Base-by-base conservation (phyloP, 2,888 invertebrate genomes). In the Cosmia pyralina region DNA sequence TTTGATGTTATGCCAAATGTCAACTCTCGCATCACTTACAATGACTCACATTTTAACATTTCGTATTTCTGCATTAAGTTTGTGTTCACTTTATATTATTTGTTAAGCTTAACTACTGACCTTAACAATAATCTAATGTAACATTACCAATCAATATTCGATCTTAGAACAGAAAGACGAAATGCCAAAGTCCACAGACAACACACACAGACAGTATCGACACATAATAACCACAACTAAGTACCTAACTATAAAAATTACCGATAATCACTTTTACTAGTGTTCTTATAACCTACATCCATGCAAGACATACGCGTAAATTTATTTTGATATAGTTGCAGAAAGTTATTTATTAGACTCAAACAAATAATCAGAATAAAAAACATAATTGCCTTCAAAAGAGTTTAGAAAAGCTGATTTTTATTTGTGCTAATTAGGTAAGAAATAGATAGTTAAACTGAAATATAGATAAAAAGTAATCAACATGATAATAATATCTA, bases 21-120 rank as follows among this genome's bases (percentile, higher is more conserved):
- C 67, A 72, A 68, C 64, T 82, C 82, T 68, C 67, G 55, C 48
- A 72, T 79, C n/a, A 52, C 80, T 34, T 50, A n/a, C 34, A 53
- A 22, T 68, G n/a, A 58, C 19, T 52, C 63, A 57, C 7, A 34
- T 63, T 72, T 50, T n/a, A 55, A 1, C 44, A 17, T 71, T 50
- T 17, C 7, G 0, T 48, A 38, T 66, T 22, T 46, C 11, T 44
- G 41, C 17, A 17, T 11, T 22, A 13, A 19, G 34, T 15, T 52
- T 22, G 34, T 15, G 4, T 6, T 17, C 19, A 22, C 13, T 10
- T 72, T 19, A 10, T 19, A 19, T 19, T 13, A 8, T 44, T 19
- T 8, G 5, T 15, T 46, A 2, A 68, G 11, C 17, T 7, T 6
- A 41, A 7, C 41, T 41, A 41, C 41, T 19, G 15, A 10, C 8